A percentile compares a stretch with the other conserved stretches of the same genome.
These are phyloP conservation scores for Drosophila kanapiae DNA, from an alignment of 1,140 invertebrate genomes.

Conservation along the genomic window DNA sequence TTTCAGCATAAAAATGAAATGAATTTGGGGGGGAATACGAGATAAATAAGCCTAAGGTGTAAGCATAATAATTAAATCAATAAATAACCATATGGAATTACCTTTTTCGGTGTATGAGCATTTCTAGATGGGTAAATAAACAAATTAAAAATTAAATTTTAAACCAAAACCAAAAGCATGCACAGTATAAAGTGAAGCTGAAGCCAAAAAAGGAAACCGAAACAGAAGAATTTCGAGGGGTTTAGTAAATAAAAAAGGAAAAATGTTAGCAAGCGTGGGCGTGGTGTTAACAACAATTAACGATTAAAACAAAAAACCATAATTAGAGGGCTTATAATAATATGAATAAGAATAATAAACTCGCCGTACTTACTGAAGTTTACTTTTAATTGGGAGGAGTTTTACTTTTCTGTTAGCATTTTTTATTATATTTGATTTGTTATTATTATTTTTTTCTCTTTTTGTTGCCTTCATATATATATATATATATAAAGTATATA, in stretches of 20 bases:
- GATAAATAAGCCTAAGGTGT: slow-evolving; percentile 8
- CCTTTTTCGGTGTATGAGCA: slow-evolving; percentile 27
- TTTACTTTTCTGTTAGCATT: slow-evolving; percentile 37
- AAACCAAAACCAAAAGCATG: slow-evolving; percentile 12
- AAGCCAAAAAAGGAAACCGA: background rate
- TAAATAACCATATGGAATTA: slow-evolving; percentile 16
- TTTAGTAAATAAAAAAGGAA: background rate
- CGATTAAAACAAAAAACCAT: slow-evolving; percentile 37
- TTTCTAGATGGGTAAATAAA: slow-evolving; percentile 31
- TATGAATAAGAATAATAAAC: slow-evolving; percentile 49
- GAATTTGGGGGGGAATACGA: background rate
- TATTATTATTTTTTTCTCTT: slow-evolving; percentile 20
- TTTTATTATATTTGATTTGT: slow-evolving; percentile 23
- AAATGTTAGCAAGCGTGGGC: slow-evolving; percentile 31
- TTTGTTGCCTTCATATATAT: slow-evolving; percentile 39
- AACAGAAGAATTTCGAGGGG: background rate
- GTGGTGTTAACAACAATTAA: slow-evolving; percentile 31
- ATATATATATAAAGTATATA: slow-evolving; percentile 9
- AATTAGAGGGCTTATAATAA: slow-evolving; percentile 50
- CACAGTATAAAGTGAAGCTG: background rate
- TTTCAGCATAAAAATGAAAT: background rate
- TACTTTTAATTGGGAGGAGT: slow-evolving; percentile 62
- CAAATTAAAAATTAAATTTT: slow-evolving; percentile 14
- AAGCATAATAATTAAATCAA: slow-evolving; percentile 5
- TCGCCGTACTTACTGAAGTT: slow-evolving; percentile 80